Percentiles rank a stretch among this genome's conserved stretches.
phyloP scores from a whole-genome alignment of 2,888 invertebrate species.

The Melanchra persicariae region DNA sequence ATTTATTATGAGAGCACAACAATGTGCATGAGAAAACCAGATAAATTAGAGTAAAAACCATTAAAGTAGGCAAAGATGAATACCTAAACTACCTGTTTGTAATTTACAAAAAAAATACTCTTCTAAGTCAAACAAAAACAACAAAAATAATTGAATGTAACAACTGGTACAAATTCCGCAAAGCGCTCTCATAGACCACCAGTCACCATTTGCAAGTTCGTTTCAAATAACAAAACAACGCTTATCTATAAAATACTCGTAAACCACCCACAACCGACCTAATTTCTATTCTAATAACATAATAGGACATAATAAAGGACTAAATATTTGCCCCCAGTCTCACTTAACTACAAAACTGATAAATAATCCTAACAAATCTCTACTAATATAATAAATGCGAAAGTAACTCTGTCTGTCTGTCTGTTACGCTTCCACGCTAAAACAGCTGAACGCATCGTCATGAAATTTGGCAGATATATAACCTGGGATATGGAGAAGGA shows the following conservation, averaged over 20 bases:
- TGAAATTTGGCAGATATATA: no score
- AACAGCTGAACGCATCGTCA: no score
- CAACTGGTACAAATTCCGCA: not conserved
- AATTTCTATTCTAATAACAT: conserved; percentile 23
- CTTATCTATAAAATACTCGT: conserved; percentile 12
- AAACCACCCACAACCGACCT: conserved; percentile 27
- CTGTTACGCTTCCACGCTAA: no score
- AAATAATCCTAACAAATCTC: conserved; percentile 2
- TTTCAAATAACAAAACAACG: conserved; percentile 29
- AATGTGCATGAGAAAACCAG: no score
- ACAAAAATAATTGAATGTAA: not conserved
- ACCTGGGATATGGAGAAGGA: no score
- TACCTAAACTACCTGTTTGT: no score
- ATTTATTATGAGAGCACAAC: no score
- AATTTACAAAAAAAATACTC: no score
- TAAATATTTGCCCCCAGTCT: conserved; percentile 13
- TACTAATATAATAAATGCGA: no score
- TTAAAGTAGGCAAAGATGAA: no score
- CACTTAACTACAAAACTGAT: conserved; percentile 16
- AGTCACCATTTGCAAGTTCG: not conserved
- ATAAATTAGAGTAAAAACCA: not conserved
- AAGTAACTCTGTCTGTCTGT: no score
- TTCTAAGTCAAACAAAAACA: no score
- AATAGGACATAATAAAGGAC: conserved; percentile 1
- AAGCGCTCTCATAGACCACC: not conserved